Conservation (phyloP, 2,888 invertebrate genomes). For the Brachypalpus laphriformis region DNA sequence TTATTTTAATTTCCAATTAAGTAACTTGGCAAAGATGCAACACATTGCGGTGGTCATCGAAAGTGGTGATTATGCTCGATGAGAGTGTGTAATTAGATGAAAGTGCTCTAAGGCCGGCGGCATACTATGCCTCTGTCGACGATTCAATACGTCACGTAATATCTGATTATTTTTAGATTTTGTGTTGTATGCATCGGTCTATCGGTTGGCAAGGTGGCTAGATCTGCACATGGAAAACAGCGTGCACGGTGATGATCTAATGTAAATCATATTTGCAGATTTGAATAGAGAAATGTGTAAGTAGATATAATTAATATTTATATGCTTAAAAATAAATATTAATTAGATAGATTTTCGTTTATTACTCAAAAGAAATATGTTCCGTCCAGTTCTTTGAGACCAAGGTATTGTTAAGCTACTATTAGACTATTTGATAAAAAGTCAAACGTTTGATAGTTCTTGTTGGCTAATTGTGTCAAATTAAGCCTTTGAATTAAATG, state of each 20-base stretch:
- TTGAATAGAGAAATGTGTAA: background rate
- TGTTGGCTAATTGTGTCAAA: no score
- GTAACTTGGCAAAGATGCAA: conserved; percentile 36
- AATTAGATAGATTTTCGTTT: no score
- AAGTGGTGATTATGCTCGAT: conserved; percentile 14
- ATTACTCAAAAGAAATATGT: no score
- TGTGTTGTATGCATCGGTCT: background rate
- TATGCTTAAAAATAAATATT: no score
- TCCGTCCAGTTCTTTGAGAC: no score
- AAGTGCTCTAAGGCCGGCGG: conserved; percentile 7
- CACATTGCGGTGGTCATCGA: conserved; percentile 1
- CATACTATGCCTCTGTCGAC: background rate
- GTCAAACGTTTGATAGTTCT: no score
- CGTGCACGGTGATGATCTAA: background rate
- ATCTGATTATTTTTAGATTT: conserved; percentile 11
- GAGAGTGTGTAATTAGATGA: conserved; percentile 19
- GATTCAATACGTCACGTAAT: conserved; percentile 11
- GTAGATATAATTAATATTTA: background rate
- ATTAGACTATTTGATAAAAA: no score
- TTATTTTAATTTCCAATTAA: conserved; percentile 30
- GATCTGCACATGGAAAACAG: conserved; percentile 2
- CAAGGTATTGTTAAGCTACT: no score
- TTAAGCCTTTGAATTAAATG: no score
- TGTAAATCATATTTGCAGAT: background rate
- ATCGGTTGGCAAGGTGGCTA: background rate